Evolutionary conservation across 2,888 invertebrate species (phyloP), one percentile per base, ranked within the genome.

Genomic region (Cryptocephalus moraei): DNA sequence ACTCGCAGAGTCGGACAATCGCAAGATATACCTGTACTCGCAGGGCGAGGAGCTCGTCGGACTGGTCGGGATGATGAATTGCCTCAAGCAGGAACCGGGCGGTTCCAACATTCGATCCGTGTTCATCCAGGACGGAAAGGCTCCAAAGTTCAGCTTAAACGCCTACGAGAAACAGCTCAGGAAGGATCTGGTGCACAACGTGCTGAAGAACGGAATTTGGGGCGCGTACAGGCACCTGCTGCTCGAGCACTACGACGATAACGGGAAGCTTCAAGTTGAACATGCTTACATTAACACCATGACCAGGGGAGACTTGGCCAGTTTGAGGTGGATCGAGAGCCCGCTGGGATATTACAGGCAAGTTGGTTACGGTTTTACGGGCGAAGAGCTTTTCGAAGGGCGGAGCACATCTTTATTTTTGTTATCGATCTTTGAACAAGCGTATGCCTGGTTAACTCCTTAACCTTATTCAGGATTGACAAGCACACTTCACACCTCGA

Each of bases 261-360:
- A 58, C 47, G 58, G 67, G 8, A 65, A 72, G 38, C 64, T 79
- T 31, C 79, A 80, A 68, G 87, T 91, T 47, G 87, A 92, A 67
- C 91, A 95, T 73, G 96, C 96, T 10, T 96, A 92, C 72, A 87
- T 97, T 44, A 96, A 97, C 73, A 87, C 93, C 1, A 69, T 93
- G 58, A 85, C 84, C 11, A 81, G 95, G 64, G 97, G 97, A 47
- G 97, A 99, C 73, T 78, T 99, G 56, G 83, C 94, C 13, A 94
- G 89, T 59, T 78, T 93, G 56, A 81, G 82, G 62, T 97, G 91
- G 96, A 90, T 96, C 65, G 94, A 91, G 75, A 91, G 90, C 46
- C 86, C 86, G 44, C 76, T 84, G 42, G 77, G 81, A 39, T 80
- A 78, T 61, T 78, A 81, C 62, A 75, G 74, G 64, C 71, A 69